Percentiles rank a stretch among this genome's conserved stretches.
These are phyloP conservation scores for Aurelia coerulea DNA, from an alignment of 30 jellyfish, hydroid and myxozoan genomes.

Conservation along the genomic window DNA sequence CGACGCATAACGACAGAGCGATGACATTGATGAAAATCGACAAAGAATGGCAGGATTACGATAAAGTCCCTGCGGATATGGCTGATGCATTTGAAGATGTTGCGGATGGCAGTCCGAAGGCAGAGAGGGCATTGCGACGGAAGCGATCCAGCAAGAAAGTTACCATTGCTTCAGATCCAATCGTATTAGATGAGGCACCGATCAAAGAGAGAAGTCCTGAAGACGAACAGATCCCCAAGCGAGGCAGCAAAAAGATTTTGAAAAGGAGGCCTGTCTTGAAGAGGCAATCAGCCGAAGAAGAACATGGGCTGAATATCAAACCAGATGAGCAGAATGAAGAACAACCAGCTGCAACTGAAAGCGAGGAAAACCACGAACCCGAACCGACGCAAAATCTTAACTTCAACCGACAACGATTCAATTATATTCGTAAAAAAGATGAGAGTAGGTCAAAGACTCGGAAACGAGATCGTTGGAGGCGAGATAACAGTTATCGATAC, in stretches of 20 bases:
- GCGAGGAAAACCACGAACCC: neutral
- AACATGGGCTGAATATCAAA: neutral
- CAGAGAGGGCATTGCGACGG: slow-evolving; percentile 1
- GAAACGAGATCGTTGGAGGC: slow-evolving; percentile 52
- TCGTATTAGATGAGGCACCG: slow-evolving; percentile 24
- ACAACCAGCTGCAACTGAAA: neutral
- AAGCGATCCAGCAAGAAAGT: slow-evolving; percentile 57
- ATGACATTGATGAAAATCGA: slow-evolving; percentile 25
- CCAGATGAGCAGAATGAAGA: neutral
- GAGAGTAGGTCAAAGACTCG: slow-evolving; percentile 27
- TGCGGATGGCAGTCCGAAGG: slow-evolving; percentile 16
- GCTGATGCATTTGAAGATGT: slow-evolving; percentile 1
- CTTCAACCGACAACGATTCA: slow-evolving; percentile 51
- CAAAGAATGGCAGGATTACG: slow-evolving; percentile 64
- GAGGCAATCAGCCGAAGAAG: slow-evolving; percentile 65
- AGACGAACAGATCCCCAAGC: neutral
- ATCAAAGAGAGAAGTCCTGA: neutral
- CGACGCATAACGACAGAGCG: slow-evolving; percentile 62
- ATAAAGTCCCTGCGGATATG: neutral
- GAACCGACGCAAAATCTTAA: neutral
- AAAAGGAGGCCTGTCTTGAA: slow-evolving; percentile 52
- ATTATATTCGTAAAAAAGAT: slow-evolving; percentile 30
- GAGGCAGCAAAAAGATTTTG: slow-evolving; percentile 22
- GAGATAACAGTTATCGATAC: slow-evolving; percentile 52
- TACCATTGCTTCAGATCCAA: slow-evolving; percentile 46